Conservation (phyloP, 2,113 vertebrate species). For the Psittacula cyanocephala region DNA sequence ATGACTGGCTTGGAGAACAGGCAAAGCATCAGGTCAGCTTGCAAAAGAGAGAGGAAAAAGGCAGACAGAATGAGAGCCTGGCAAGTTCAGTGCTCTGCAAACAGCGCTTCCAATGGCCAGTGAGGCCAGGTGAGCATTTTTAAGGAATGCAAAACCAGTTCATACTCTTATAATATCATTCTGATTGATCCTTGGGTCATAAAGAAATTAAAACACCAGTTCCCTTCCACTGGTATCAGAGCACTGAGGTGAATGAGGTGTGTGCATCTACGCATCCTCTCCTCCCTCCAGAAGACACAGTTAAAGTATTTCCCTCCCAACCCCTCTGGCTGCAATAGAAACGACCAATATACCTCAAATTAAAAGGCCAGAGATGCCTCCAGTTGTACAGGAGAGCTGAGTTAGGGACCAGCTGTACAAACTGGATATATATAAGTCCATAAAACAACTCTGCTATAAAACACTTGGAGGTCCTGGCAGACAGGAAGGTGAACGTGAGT, state of each 20-base stretch:
- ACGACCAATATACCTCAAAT: neutral
- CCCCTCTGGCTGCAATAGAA: fast-evolving
- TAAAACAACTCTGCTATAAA: neutral
- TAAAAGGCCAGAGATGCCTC: neutral
- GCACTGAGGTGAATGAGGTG: neutral
- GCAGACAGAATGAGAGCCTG: neutral
- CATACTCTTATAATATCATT: neutral
- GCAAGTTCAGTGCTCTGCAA: neutral
- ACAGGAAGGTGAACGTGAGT: neutral
- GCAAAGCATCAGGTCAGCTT: neutral
- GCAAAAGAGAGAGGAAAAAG: neutral
- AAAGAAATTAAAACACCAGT: neutral
- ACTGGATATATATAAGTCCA: neutral
- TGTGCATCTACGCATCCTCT: neutral
- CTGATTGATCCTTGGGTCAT: neutral
- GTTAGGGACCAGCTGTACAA: neutral
- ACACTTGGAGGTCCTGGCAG: neutral
- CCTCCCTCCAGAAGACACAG: neutral
- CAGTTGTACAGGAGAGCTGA: neutral
- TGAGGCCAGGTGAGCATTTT: neutral
- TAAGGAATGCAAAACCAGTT: neutral
- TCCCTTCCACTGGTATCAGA: neutral
- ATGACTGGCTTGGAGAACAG: neutral
- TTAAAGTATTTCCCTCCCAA: neutral
- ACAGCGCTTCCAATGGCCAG: neutral